Evolutionary conservation across 2,797 vertebrate genomes (phyloP), one percentile per base, ranked within the genome.

Genomic region (Heterohyrax brucei): DNA sequence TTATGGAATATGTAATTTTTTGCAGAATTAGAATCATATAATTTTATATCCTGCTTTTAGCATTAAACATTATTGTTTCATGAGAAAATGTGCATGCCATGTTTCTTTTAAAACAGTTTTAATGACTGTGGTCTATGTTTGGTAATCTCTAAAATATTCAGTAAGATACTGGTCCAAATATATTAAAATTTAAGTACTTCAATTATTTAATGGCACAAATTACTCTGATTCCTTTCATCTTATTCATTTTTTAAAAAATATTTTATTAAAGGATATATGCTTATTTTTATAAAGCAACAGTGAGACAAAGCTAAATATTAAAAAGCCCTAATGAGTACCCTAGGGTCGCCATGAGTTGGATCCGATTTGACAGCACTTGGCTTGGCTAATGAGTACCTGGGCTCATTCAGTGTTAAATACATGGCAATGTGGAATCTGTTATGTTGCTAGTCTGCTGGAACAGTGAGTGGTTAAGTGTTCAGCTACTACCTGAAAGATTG

Each of bases 181-280:
- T 61, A 86, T 80, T 56, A 80, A 76, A 89, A 81, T 75, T 10
- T 59, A 39, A 87, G 24, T n/a, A 39, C n/a, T 46, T 72, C n/a
- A 64, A 12, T n/a, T 28, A 81, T 83, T 68, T 79, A 56, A 94
- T n/a, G 48, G 2, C 73, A 33, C 30, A n/a, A 59, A 46, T 39
- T 79, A 68, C 7, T 77, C 46, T 84, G 50, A 66, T 61, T 82
- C 46, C 78, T 64, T 85, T 72, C 13, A 64, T 26, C 59, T 89
- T 39, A 56, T 70, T 64, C 46, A 75, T 94, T 75, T 50, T 18
- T 90, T 90, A 89, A 66, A 70, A 86, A 90, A 84, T 24, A 86
- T 50, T n/a, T 59, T n/a, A 75, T 46, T 70, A 77, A 89, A 79
- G 39, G 18, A 62, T 72, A 56, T 7, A 46, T 33, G 21, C 33